Evolutionary conservation across 2,797 vertebrate genomes (phyloP).

Genomic region (Telmatherina bonti): DNA sequence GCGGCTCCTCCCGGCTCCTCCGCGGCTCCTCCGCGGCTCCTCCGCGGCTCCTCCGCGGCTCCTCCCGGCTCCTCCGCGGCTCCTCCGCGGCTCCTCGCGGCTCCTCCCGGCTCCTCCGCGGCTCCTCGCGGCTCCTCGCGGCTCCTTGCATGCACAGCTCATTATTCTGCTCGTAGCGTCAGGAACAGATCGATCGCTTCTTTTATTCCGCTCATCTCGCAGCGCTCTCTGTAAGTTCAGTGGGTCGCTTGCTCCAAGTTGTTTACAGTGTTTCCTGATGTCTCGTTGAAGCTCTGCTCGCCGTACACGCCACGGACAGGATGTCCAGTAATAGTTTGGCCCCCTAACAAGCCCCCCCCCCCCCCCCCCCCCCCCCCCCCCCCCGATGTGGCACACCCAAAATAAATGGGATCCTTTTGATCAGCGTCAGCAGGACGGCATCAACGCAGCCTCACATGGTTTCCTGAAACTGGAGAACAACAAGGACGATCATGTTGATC

Average conservation of each 20-base stretch:
- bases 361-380: background rate
- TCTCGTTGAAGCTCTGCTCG: constrained; percentile 14
- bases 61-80: no score
- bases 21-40: no score
- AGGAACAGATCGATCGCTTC: constrained; percentile 29
- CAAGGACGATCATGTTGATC: no score
- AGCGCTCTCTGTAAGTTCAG: constrained; percentile 42
- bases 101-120: no score
- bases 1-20: no score
- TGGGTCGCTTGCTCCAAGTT: constrained; percentile 54
- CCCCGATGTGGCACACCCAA: constrained; percentile 11
- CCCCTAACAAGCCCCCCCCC: constrained; percentile 23
- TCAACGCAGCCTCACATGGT: background rate
- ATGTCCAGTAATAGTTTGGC: constrained; percentile 38
- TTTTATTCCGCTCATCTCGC: constrained; percentile 32
- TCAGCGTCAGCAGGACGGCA: background rate
- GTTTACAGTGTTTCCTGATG: constrained; percentile 23
- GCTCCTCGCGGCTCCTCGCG: constrained; percentile 24
- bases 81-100: no score
- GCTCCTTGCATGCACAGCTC: constrained; percentile 53
- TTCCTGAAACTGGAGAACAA: no score
- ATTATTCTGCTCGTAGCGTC: constrained; percentile 59
- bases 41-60: no score
- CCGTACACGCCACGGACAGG: constrained; percentile 31
- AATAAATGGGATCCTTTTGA: constrained; percentile 22